A percentile compares a stretch with the other conserved stretches of the same genome.
These are phyloP conservation scores for Aquatica leii DNA, from an alignment of 2,888 invertebrate species.

Conservation along the genomic window DNA sequence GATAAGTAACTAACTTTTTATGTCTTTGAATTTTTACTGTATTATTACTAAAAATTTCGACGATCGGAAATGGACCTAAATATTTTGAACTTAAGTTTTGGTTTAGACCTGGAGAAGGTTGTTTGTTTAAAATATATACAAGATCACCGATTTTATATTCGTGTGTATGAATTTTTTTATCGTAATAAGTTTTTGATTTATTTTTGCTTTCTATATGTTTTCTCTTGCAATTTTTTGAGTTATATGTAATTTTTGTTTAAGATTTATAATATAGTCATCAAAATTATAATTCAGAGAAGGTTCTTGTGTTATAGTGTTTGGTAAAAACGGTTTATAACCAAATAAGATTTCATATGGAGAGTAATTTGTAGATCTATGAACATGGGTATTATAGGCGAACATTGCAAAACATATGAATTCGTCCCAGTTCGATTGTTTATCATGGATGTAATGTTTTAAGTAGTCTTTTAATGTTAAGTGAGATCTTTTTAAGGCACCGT, in stretches of 20 bases:
- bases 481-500: too few species aligned
- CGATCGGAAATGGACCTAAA: too few species aligned
- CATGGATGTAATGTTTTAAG: constrained; percentile 47
- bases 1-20: constrained; percentile 10
- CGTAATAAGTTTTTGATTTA: too few species aligned
- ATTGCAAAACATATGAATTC: constrained; percentile 37
- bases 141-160: too few species aligned
- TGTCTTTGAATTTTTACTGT: too few species aligned
- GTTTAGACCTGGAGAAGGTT: not conserved
- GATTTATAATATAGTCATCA: constrained; percentile 32
- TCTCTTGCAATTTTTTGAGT: not conserved
- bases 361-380: constrained; percentile 23
- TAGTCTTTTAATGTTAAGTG: constrained; percentile 48
- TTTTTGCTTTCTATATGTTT: not conserved
- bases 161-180: too few species aligned
- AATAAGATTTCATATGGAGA: constrained; percentile 46
- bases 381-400: constrained; percentile 38
- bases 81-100: constrained; percentile 27
- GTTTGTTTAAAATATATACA: not conserved
- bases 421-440: constrained; percentile 36
- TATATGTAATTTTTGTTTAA: not conserved
- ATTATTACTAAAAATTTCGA: too few species aligned
- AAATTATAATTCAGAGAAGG: constrained; percentile 36
- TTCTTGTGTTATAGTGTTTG: too few species aligned
- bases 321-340: constrained; percentile 42